Evolutionary conservation across 2,113 vertebrate genomes (phyloP).

Genomic region (Microcebus murinus): DNA sequence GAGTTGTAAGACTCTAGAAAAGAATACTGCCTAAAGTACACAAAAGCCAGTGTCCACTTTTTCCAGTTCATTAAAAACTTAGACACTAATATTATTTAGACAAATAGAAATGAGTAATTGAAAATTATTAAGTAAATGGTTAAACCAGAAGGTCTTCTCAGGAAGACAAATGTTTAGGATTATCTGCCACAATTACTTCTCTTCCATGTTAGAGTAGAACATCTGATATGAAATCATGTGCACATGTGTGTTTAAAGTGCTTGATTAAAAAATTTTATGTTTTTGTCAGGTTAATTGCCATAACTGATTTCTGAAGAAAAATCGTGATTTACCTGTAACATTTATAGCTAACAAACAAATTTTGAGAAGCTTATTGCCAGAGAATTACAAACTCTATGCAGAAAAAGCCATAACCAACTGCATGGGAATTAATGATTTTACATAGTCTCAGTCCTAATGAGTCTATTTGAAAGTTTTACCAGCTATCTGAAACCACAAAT

Average conservation of each 20-base stretch:
- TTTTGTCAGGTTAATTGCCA: conserved; percentile 18
- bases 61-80: background rate
- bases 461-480: background rate
- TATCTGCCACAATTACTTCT: conserved; percentile 38
- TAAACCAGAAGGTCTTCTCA: conserved; percentile 24
- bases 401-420: background rate
- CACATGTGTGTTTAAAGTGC: background rate
- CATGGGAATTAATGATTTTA: background rate
- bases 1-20: background rate
- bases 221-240: background rate
- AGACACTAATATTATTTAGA: background rate
- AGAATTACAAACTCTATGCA: background rate
- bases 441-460: background rate
- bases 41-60: background rate
- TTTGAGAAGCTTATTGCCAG: background rate
- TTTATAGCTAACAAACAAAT: conserved; percentile 5
- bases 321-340: background rate
- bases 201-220: background rate
- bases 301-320: conserved; percentile 17
- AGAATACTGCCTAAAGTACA: background rate
- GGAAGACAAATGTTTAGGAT: conserved; percentile 38
- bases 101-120: conserved; percentile 14
- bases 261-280: background rate
- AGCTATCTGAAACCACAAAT: background rate
- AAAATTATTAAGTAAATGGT: background rate